A percentile compares a stretch with the other conserved stretches of the same genome.
Conservation (phyloP, 2,888 invertebrate genomes). For the Trichacis sp. region DNA sequence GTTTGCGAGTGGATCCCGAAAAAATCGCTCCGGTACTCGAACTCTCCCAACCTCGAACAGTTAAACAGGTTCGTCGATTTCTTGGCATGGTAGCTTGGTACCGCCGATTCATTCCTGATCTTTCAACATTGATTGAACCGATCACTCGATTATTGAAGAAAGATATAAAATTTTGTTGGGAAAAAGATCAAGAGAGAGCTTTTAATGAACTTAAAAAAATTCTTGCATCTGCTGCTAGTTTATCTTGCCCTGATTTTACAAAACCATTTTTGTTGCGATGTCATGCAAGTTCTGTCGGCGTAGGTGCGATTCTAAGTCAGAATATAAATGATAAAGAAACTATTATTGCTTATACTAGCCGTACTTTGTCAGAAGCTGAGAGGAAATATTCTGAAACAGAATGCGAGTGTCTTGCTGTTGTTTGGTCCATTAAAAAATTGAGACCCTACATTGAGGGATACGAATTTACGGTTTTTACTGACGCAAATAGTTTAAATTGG, state of each 20-base stretch:
- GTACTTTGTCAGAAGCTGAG: constrained; percentile 10
- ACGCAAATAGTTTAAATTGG: constrained; percentile 23
- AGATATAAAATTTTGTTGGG: not conserved
- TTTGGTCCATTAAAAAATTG: constrained; percentile 26
- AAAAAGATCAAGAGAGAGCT: not conserved
- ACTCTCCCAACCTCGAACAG: not conserved
- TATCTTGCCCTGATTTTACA: constrained; percentile 12
- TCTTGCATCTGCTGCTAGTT: not conserved
- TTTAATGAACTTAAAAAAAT: not conserved
- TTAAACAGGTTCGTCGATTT: not conserved
- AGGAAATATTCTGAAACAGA: constrained; percentile 20
- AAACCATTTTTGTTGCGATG: constrained; percentile 12
- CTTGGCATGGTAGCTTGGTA: constrained; percentile 4
- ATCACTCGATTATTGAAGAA: not conserved
- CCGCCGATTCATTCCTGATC: not conserved
- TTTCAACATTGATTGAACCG: not conserved
- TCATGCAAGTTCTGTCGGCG: constrained; percentile 13
- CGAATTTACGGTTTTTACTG: constrained; percentile 23
- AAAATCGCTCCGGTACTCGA: not conserved
- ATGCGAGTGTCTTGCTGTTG: constrained; percentile 22
- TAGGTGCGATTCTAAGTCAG: constrained; percentile 26
- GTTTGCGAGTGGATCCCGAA: constrained; percentile 5
- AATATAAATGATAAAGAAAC: constrained; percentile 2
- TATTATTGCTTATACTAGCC: constrained; percentile 18
- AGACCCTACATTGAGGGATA: constrained; percentile 31